Base-by-base conservation (phyloP, 2,888 invertebrate species). In the Drosophila mulleri region DNA sequence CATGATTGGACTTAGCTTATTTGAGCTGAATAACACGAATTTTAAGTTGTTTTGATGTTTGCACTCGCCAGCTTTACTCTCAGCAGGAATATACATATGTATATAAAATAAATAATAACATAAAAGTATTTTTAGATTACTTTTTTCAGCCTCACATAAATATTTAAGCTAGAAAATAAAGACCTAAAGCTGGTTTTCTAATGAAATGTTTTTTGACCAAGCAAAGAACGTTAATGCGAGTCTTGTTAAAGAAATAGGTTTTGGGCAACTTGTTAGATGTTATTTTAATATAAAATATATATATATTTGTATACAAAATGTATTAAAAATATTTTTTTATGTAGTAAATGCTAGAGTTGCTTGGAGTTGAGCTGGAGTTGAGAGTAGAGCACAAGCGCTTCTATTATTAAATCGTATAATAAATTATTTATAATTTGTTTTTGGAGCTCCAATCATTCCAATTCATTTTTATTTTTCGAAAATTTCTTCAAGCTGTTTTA, bases 151-250 rank as follows among this genome's bases (percentile, higher is more conserved):
- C 7, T n/a, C 2, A 39, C 39, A 39, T 39, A 39, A 39, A n/a
- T 39, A 8, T n/a, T 39, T n/a, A n/a, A 39, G n/a, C 39, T 12
- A 32, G 29, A 18, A 18, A 32, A 18, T 32, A 50, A 50, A 32
- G 29, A 18, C 18, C 48, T 12, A 18, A 48, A 32, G 48, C 48
- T 48, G 29, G 48, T 29, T 50, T 50, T 7, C n/a, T n/a, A n/a
- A 50, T 50, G 3, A 12, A 50, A 18, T 18, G 6, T 18, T 3
- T 2, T 11, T n/a, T n/a, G 48, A 2, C 11, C 11, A 29, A 6
- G n/a, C n/a, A 4, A 1, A 14, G 23, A 23, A 16, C 8, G 9
- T 16, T 29, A 14, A 14, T n/a, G n/a, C n/a, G n/a, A n/a, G n/a
- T n/a, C n/a, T n/a, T n/a, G n/a, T n/a, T n/a, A n/a, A n/a, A 20